These are phyloP conservation scores for Battus philenor DNA, from an alignment of 1,140 invertebrate genomes.

Conservation along the genomic window DNA sequence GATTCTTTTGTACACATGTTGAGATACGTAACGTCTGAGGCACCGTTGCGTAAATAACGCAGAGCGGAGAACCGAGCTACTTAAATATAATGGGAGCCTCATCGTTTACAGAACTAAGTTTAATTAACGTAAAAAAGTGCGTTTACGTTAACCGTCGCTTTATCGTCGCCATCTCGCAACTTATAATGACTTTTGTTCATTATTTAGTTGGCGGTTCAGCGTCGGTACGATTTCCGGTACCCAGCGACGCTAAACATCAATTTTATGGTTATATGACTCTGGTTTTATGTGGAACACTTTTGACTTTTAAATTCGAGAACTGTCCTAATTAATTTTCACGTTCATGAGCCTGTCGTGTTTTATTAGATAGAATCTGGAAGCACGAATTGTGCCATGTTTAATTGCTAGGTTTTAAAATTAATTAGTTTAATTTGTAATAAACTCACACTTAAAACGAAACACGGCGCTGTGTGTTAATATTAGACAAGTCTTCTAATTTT, in stretches of 20 bases:
- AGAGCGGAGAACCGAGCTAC: constrained; percentile 26
- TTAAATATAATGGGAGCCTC: constrained; percentile 61
- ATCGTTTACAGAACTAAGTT: constrained; percentile 71
- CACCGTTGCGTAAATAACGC: constrained; percentile 48
- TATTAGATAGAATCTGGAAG: constrained; percentile 30
- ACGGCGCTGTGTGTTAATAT: constrained; percentile 15
- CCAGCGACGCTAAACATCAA: constrained; percentile 36
- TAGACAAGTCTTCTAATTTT: neutral
- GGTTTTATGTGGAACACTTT: constrained; percentile 30
- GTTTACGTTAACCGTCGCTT: constrained; percentile 60
- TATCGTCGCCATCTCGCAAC: constrained; percentile 59
- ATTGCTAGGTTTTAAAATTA: constrained; percentile 24
- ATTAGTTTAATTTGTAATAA: constrained; percentile 25
- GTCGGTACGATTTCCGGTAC: constrained; percentile 56
- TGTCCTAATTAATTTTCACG: constrained; percentile 44
- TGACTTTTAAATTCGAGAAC: constrained; percentile 33
- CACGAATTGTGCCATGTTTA: constrained; percentile 30
- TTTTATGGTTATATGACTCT: constrained; percentile 61
- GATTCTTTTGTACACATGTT: constrained; percentile 12
- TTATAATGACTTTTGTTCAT: constrained; percentile 71
- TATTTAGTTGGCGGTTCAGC: constrained; percentile 59
- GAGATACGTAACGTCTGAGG: constrained; percentile 15
- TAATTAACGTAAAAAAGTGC: constrained; percentile 74
- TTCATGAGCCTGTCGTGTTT: constrained; percentile 29
- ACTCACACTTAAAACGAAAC: constrained; percentile 17